Evolutionary conservation across 2,113 vertebrate species (phyloP).

Genomic region (Epinephelus fuscoguttatus): DNA sequence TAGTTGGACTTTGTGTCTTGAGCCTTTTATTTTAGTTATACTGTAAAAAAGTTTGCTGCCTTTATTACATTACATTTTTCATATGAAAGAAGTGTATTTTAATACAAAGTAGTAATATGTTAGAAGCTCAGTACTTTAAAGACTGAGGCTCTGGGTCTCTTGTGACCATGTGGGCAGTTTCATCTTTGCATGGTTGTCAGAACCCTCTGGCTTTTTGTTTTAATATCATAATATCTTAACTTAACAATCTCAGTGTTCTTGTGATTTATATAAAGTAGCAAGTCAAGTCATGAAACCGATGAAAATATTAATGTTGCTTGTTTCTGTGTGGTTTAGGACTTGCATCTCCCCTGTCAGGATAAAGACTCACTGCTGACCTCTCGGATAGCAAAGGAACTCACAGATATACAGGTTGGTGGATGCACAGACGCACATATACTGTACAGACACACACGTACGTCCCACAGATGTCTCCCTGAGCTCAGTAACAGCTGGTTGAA

Average conservation of each 20-base stretch:
- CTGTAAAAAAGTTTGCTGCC: not conserved
- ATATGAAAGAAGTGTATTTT: not conserved
- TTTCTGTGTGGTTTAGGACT: conserved; percentile 75
- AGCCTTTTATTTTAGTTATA: not conserved
- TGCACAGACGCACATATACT: conserved; percentile 9
- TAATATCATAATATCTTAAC: conserved; percentile 10
- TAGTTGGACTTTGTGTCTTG: not conserved
- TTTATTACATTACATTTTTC: not conserved
- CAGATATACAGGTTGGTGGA: conserved; percentile 87
- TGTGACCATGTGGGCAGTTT: conserved; percentile 1
- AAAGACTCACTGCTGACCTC: conserved; percentile 84
- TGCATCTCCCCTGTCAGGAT: conserved; percentile 87
- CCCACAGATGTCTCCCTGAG: conserved; percentile 43
- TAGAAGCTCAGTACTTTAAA: not conserved
- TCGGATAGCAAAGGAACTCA: conserved; percentile 84
- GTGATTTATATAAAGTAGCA: not conserved
- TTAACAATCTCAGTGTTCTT: conserved; percentile 6
- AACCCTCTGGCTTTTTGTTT: conserved; percentile 1
- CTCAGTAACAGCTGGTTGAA: conserved; percentile 53
- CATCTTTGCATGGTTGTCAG: not conserved
- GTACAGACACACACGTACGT: conserved; percentile 9
- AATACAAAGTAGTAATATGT: conserved; percentile 4
- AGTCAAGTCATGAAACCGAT: not conserved
- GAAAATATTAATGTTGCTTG: not conserved
- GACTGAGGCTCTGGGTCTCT: conserved; percentile 10